Percentiles rank a stretch among this genome's conserved stretches.
Conservation (phyloP, 1,140 invertebrate genomes). For the Vanessa tameamea region DNA sequence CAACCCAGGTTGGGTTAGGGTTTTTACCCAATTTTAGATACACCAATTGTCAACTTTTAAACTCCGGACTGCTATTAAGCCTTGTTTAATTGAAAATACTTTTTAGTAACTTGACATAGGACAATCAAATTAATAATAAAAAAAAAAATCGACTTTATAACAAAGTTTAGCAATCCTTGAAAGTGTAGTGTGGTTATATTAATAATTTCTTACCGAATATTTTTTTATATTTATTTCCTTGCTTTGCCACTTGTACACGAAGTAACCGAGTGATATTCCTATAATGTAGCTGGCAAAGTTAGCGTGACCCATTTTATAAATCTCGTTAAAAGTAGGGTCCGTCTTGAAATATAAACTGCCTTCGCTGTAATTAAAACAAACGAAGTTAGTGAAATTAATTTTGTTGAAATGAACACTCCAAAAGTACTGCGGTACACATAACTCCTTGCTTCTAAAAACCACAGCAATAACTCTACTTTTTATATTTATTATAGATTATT, state of each 20-base stretch:
- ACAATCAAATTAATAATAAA: no score
- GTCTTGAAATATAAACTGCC: slow-evolving; percentile 32
- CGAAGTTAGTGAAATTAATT: no score
- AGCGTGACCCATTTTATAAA: slow-evolving; percentile 49
- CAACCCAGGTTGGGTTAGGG: no score
- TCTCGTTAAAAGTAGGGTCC: slow-evolving; percentile 47
- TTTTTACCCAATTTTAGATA: no score
- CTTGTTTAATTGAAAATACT: no score
- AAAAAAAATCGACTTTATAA: not conserved
- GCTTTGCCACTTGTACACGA: slow-evolving; percentile 46
- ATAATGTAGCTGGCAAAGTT: slow-evolving; percentile 47
- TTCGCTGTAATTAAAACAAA: slow-evolving; percentile 21
- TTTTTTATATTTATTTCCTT: slow-evolving; percentile 23
- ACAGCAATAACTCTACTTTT: no score
- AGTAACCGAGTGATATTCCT: slow-evolving; percentile 45
- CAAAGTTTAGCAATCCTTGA: not conserved
- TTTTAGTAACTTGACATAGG: no score
- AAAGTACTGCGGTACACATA: no score
- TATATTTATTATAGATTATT: no score
- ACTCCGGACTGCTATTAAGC: no score
- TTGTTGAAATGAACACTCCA: not conserved
- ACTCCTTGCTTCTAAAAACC: no score
- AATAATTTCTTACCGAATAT: slow-evolving; percentile 26
- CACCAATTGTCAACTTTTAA: no score
- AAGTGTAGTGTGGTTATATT: not conserved